phyloP scores from a whole-genome alignment of 2,113 vertebrate genomes.

The Pao palembangensis region DNA sequence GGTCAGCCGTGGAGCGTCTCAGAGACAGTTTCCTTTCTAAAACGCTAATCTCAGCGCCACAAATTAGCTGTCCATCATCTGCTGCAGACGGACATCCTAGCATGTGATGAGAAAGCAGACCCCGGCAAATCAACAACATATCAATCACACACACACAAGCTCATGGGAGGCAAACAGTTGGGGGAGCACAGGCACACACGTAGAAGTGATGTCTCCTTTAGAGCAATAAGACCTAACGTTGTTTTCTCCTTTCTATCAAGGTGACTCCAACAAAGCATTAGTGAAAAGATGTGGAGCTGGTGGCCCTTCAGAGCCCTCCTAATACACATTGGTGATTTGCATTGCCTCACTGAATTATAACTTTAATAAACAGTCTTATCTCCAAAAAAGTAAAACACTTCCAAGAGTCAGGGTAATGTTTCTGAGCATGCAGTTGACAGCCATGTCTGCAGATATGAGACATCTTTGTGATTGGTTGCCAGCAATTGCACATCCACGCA shows the following conservation, averaged over 20 bases:
- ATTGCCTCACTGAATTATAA: slow-evolving; percentile 21
- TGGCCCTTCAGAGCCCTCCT: slow-evolving; percentile 27
- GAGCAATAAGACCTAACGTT: slow-evolving; percentile 31
- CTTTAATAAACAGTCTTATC: slow-evolving; percentile 31
- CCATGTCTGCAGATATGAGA: slow-evolving; percentile 4
- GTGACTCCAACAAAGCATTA: slow-evolving; percentile 44
- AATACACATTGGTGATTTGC: slow-evolving; percentile 43
- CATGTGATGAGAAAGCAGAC: slow-evolving; percentile 43
- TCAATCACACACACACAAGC: slow-evolving; percentile 58
- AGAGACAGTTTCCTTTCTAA: slow-evolving; percentile 58
- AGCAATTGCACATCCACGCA: neutral
- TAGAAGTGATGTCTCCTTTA: slow-evolving; percentile 5
- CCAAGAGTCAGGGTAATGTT: slow-evolving; percentile 18
- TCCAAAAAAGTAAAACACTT: slow-evolving; percentile 6
- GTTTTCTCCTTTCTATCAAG: slow-evolving; percentile 56
- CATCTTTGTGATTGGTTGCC: slow-evolving; percentile 2
- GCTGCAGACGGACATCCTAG: slow-evolving; percentile 47
- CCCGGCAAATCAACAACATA: slow-evolving; percentile 67
- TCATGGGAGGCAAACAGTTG: slow-evolving; percentile 9
- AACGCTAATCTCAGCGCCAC: slow-evolving; percentile 68
- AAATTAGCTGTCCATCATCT: slow-evolving; percentile 76
- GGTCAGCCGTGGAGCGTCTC: slow-evolving; percentile 40
- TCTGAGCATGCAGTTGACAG: slow-evolving; percentile 1
- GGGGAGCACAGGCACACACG: slow-evolving; percentile 10
- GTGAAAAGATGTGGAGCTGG: slow-evolving; percentile 26